Conservation (phyloP, 2,888 invertebrate species). For the Drosophila anceps region DNA sequence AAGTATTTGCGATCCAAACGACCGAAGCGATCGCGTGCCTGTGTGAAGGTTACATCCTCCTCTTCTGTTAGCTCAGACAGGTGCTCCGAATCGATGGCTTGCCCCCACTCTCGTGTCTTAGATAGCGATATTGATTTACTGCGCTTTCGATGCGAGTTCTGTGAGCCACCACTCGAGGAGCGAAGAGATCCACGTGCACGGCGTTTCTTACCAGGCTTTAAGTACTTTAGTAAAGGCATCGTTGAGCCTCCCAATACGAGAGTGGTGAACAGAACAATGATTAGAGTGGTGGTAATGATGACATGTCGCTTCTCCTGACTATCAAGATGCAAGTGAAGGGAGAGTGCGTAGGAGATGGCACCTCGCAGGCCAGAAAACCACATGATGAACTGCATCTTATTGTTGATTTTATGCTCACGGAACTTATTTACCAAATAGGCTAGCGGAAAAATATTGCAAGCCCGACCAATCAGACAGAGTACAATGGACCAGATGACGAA, state of each 20-base stretch:
- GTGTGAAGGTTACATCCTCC: conserved; percentile 93
- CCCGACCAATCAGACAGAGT: conserved; percentile 95
- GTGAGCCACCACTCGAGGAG: conserved; percentile 84
- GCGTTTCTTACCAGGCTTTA: conserved; percentile 87
- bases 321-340: conserved; percentile 96
- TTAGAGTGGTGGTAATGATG: conserved; percentile 98
- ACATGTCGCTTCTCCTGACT: conserved; percentile 96
- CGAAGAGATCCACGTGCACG: conserved; percentile 70
- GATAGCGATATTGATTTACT: conserved; percentile 95
- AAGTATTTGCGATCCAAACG: conserved; percentile 96
- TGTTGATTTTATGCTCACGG: conserved; percentile 98
- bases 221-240: conserved; percentile 97
- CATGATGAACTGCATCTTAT: conserved; percentile 99
- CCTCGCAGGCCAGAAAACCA: conserved; percentile 99
- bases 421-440: conserved; percentile 97
- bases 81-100: conserved; percentile 97
- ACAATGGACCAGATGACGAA: conserved; percentile 97
- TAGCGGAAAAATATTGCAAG: conserved; percentile 98
- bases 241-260: conserved; percentile 98
- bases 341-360: conserved; percentile 98
- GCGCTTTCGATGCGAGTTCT: conserved; percentile 86
- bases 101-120: conserved; percentile 99
- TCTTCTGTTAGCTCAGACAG: conserved; percentile 97
- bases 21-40: conserved; percentile 94
- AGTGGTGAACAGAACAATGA: conserved; percentile 98